Conservation (phyloP, 1,140 invertebrate genomes). For the Drusus annulatus region DNA sequence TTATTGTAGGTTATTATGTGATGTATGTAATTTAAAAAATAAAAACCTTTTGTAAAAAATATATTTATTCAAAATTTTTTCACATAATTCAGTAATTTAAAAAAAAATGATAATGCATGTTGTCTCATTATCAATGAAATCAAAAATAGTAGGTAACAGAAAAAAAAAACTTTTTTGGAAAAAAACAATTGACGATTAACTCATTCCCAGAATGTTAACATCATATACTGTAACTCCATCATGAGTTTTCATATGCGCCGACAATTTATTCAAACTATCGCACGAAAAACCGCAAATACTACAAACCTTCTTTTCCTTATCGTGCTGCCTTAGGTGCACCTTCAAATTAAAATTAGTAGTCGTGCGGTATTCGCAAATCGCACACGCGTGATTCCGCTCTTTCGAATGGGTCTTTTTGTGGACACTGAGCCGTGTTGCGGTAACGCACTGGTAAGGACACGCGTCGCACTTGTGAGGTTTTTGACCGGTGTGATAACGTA, state of each 20-base stretch:
- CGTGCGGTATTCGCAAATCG: constrained; percentile 36
- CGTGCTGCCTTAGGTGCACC: constrained; percentile 27
- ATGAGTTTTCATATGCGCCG: not conserved
- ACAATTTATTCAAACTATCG: not conserved
- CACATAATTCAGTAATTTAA: no score
- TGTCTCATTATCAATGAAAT: no score
- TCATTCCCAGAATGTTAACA: no score
- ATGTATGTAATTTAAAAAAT: constrained; percentile 34
- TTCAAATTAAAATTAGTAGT: constrained; percentile 42
- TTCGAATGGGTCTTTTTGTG: constrained; percentile 38
- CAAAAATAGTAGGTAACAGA: no score
- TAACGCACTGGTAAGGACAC: constrained; percentile 36
- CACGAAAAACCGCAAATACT: not conserved
- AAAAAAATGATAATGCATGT: no score
- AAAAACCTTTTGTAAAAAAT: constrained; percentile 22
- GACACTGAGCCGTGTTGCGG: not conserved
- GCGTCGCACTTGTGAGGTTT: constrained; percentile 46
- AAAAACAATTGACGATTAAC: no score
- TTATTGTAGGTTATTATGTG: constrained; percentile 31
- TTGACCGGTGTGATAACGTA: constrained; percentile 49
- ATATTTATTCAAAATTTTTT: not conserved
- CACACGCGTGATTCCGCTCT: constrained; percentile 36
- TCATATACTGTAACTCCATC: not conserved
- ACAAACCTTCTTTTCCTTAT: constrained; percentile 14
- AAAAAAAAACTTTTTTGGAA: no score